These are phyloP conservation scores for Spicauda simplicius DNA, from an alignment of 2,888 invertebrate genomes.

Conservation along the genomic window DNA sequence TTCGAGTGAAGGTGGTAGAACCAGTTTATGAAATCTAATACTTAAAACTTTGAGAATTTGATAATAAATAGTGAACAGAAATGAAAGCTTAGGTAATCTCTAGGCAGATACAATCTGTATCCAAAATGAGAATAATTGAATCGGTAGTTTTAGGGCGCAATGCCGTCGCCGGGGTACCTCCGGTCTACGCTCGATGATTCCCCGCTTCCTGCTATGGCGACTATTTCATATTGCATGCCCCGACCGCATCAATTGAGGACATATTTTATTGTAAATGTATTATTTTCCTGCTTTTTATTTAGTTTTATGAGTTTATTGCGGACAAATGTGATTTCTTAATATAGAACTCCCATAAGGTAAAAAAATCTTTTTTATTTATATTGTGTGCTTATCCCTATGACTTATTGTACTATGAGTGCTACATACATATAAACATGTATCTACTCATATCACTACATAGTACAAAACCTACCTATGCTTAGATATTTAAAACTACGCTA, in stretches of 20 bases:
- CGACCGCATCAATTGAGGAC: not conserved
- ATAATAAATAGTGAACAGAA: not conserved
- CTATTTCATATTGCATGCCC: slow-evolving; percentile 6
- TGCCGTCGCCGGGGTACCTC: slow-evolving; percentile 60
- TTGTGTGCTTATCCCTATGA: no score
- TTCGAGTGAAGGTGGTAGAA: no score
- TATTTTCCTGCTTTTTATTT: not conserved
- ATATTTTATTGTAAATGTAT: not conserved
- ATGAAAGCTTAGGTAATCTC: not conserved
- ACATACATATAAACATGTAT: no score
- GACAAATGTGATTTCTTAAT: no score
- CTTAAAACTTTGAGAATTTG: no score
- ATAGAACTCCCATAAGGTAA: no score
- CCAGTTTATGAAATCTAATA: no score
- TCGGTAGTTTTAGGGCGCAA: slow-evolving; percentile 57
- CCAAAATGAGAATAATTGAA: slow-evolving; percentile 68
- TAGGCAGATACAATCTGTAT: slow-evolving; percentile 38
- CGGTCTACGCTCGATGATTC: slow-evolving; percentile 73
- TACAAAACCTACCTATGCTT: no score
- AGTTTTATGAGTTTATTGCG: not conserved
- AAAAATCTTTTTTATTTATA: no score
- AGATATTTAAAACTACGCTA: no score
- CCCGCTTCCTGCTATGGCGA: slow-evolving; percentile 67
- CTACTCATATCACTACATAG: no score
- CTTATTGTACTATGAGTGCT: no score